Evolutionary conservation across 2,888 invertebrate genomes (phyloP), one percentile per base, ranked within the genome.

Genomic region (Luffia ferchaultella): DNA sequence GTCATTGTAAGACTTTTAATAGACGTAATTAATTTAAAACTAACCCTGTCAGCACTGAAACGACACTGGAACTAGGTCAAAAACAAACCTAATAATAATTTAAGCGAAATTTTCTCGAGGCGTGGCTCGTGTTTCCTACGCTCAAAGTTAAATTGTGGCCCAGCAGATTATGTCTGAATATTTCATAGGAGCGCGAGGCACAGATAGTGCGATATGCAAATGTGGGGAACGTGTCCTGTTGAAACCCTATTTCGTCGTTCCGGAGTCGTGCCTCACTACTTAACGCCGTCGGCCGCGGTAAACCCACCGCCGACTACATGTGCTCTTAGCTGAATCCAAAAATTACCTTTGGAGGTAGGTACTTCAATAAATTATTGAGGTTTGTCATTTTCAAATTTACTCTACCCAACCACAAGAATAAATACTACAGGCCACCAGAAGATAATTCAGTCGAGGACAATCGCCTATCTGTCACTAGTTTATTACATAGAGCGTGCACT

Each of bases 161-260:
- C 18, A 50, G 46, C 60, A 63, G 60, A 62, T 62, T 62, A 64
- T 61, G 64, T 63, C 66, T 68, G 65, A 68, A 72, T 67, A 66
- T 70, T 67, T 64, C 60, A 69, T 65, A 63, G 62, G 57, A 61
- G 42, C 59, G 58, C 57, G 57, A n/a, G 59, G 55, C 43, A 49
- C 52, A 53, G 54, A 55, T 54, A 53, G 54, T 56, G 55, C 52
- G 58, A 63, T 67, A 72, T 69, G 69, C 63, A 68, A 70, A 71
- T 72, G 61, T 55, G 50, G 63, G 61, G 62, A 55, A 51, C 61
- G 62, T 61, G 65, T 63, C 65, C 64, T 64, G 65, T 62, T 67
- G 63, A 62, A 68, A 64, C 63, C 48, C 50, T 48, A 53, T 51
- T 54, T 54, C 40, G 63, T 63, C 63, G 61, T 62, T 64, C 65